These are phyloP conservation scores for Baronia brevicornis DNA, from an alignment of 2,888 invertebrate species.

Conservation along the genomic window DNA sequence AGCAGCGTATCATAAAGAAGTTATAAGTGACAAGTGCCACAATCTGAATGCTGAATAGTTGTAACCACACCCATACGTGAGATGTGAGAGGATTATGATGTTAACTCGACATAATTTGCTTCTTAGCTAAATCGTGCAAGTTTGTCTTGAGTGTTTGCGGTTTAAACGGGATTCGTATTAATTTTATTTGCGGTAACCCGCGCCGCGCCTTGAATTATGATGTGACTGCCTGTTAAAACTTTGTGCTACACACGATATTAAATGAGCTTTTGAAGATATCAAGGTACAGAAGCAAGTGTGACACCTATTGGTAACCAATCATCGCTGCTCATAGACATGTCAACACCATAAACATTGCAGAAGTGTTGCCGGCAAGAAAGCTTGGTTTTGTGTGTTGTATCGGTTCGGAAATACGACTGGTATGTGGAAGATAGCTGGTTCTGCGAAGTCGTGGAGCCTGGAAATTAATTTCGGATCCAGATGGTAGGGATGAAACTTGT, in stretches of 20 bases:
- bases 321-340: too few species aligned
- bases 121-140: constrained; percentile 20
- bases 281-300: background rate
- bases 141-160: constrained; percentile 8
- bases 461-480: too few species aligned
- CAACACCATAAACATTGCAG: too few species aligned
- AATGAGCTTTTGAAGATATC: background rate
- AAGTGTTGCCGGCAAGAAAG: too few species aligned
- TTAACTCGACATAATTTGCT: constrained; percentile 27
- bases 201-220: background rate
- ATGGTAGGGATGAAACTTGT: too few species aligned
- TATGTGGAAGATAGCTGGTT: too few species aligned
- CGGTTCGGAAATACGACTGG: too few species aligned
- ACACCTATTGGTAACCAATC: too few species aligned
- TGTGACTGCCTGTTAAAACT: background rate
- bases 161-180: constrained; percentile 3
- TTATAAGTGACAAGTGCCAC: constrained; percentile 14
- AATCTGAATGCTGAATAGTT: constrained; percentile 22
- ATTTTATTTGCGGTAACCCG: constrained; percentile 2
- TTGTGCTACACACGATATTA: constrained; percentile 5
- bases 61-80: constrained; percentile 25
- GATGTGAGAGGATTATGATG: constrained; percentile 26
- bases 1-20: constrained; percentile 7
- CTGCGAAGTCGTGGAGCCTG: too few species aligned
- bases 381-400: too few species aligned